phyloP scores from a whole-genome alignment of 2,797 vertebrate genomes.

The Petrocephalus schoutedeni region DNA sequence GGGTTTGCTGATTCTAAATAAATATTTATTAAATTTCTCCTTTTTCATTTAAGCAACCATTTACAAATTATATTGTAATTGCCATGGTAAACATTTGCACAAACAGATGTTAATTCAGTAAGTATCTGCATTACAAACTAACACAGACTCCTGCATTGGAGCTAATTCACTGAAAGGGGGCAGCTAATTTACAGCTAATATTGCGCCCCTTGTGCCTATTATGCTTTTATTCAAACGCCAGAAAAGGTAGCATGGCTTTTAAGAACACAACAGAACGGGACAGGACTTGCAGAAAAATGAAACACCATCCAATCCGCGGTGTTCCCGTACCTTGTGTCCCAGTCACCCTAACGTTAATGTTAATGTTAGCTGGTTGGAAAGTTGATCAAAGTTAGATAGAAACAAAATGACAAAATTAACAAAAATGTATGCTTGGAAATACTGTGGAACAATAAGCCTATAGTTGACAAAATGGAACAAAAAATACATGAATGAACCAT shows the following conservation, averaged over 20 bases:
- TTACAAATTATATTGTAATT: neutral
- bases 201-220: neutral
- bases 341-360: neutral
- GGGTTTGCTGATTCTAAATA: conserved; percentile 9
- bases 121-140: neutral
- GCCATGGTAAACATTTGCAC: neutral
- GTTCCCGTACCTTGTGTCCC: neutral
- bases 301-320: neutral
- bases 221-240: neutral
- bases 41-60: neutral
- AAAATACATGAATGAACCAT: neutral
- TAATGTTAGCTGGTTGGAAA: neutral
- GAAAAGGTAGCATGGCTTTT: neutral
- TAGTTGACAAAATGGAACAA: neutral
- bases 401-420: neutral
- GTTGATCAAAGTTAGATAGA: neutral
- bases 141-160: neutral
- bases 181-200: neutral
- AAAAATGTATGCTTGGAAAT: neutral
- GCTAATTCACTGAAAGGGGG: neutral
- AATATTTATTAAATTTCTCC: conserved; percentile 12
- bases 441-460: neutral
- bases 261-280: neutral
- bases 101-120: neutral
- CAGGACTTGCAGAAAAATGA: neutral